These are phyloP conservation scores for Macrochelys suwanniensis DNA, from an alignment of 2,797 vertebrate species.

Conservation along the genomic window DNA sequence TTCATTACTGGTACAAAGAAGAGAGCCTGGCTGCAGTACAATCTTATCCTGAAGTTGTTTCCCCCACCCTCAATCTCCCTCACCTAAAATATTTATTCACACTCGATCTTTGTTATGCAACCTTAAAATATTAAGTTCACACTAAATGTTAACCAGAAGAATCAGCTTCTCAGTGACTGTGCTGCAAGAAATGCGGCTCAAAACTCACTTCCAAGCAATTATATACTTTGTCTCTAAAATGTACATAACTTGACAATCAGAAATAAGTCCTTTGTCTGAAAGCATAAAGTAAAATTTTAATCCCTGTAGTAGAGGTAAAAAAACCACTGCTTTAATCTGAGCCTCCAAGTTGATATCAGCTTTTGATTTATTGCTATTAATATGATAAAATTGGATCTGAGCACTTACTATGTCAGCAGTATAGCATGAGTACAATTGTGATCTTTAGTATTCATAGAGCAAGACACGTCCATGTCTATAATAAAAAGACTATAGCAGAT, in stretches of 20 bases:
- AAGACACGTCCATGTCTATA: slow-evolving; percentile 74
- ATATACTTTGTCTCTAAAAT: neutral
- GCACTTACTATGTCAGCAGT: slow-evolving; percentile 75
- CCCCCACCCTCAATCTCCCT: neutral
- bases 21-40: neutral
- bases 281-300: slow-evolving; percentile 70
- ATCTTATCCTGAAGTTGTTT: neutral
- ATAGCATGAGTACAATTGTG: slow-evolving; percentile 73
- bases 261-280: slow-evolving; percentile 59
- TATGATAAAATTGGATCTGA: slow-evolving; percentile 77
- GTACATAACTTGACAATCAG: slow-evolving; percentile 13
- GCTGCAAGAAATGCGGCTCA: neutral
- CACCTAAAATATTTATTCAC: neutral
- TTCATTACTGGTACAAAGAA: neutral
- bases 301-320: slow-evolving; percentile 71
- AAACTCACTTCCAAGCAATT: neutral
- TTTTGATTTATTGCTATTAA: slow-evolving; percentile 83
- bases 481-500: slow-evolving; percentile 79
- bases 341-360: slow-evolving; percentile 77
- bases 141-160: neutral
- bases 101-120: neutral
- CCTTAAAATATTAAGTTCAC: neutral
- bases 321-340: slow-evolving; percentile 71
- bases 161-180: neutral
- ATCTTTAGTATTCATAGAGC: slow-evolving; percentile 74